Conservation (phyloP, 2,113 vertebrate genomes). For the Tachysurus fulvidraco region DNA sequence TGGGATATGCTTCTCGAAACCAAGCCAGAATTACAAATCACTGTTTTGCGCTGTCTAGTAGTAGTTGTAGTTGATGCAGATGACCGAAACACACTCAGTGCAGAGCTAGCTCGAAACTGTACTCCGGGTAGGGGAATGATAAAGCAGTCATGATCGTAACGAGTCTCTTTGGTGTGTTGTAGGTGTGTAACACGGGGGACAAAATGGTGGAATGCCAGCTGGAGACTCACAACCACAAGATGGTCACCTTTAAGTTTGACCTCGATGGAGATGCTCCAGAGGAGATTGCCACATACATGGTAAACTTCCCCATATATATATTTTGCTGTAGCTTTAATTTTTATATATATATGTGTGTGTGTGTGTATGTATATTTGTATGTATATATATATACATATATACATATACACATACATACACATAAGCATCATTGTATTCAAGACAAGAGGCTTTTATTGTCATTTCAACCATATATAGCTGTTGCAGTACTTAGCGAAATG, state of each 20-base stretch:
- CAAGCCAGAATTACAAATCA: not conserved
- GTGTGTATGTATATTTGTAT: too few species aligned
- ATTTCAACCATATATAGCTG: too few species aligned
- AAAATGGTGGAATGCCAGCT: constrained; percentile 99
- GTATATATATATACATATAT: too few species aligned
- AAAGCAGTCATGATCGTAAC: not conserved
- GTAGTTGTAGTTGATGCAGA: not conserved
- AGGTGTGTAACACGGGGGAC: constrained; percentile 95
- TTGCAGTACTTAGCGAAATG: too few species aligned
- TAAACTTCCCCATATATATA: constrained; percentile 62
- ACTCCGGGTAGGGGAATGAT: not conserved
- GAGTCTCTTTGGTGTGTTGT: not conserved
- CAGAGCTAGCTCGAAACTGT: not conserved
- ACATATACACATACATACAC: too few species aligned
- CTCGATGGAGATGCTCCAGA: constrained; percentile 94
- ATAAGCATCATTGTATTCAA: too few species aligned
- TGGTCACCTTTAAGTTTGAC: constrained; percentile 99
- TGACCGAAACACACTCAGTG: not conserved
- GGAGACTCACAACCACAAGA: constrained; percentile 98
- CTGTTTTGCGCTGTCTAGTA: not conserved
- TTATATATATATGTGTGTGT: too few species aligned
- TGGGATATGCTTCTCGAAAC: not conserved
- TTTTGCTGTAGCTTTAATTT: too few species aligned
- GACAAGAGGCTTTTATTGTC: too few species aligned
- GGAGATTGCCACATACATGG: constrained; percentile 97